A percentile compares a stretch with the other conserved stretches of the same genome.
These are phyloP conservation scores for Phyllostomus hastatus DNA, from an alignment of 2,113 vertebrate genomes.

Conservation along the genomic window DNA sequence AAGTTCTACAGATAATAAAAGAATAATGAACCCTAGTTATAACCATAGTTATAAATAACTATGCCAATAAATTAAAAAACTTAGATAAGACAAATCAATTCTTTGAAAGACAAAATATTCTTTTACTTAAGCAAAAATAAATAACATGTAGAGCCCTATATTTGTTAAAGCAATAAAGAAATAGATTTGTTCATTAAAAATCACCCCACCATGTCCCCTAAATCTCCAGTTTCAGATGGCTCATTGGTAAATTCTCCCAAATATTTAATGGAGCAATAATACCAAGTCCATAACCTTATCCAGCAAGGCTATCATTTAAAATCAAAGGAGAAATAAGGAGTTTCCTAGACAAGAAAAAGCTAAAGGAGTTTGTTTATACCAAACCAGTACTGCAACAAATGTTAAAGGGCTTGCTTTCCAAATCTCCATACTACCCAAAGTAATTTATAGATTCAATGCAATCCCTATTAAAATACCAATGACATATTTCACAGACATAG, in stretches of 20 bases:
- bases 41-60: neutral
- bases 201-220: neutral
- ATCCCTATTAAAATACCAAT: no score
- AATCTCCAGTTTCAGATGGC: neutral
- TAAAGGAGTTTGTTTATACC: no score
- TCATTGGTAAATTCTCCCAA: neutral
- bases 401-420: no score
- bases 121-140: neutral
- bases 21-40: no score
- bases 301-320: no score
- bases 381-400: no score
- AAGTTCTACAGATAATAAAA: conserved; percentile 4
- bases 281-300: neutral
- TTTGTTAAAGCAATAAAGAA: conserved; percentile 9
- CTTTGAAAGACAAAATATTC: neutral
- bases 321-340: no score
- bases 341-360: no score
- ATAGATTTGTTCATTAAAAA: neutral
- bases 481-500: no score
- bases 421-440: no score
- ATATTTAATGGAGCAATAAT: neutral
- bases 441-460: no score
- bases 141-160: neutral
- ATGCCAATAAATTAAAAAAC: neutral
- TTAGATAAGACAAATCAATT: neutral